Base-by-base conservation (phyloP, 2,888 invertebrate species). In the Catocala fraxini region DNA sequence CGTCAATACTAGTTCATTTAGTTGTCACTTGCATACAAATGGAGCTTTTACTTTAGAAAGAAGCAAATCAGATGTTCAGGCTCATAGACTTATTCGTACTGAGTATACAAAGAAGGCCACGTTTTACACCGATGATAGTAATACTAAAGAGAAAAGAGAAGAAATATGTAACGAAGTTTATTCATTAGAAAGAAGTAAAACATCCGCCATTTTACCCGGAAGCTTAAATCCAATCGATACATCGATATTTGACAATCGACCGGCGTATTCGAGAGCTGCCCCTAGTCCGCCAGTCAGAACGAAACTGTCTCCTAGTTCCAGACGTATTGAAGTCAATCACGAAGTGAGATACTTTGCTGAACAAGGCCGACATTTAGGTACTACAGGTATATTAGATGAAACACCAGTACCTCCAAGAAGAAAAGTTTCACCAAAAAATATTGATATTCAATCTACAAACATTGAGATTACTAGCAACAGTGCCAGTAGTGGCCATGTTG, bases 271-370 rank as follows among this genome's bases (percentile, higher is more conserved):
- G 1, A 82, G 93, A 41, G 86, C 92, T 6, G 94, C 94, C 12
- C 94, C 94, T 0, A 94, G 94, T 64, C 94, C 94, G 7, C 94
- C 94, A 0, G 89, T 88, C 0, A 84, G 94, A 67, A 89, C 82
- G 45, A 94, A 93, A 72, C 66, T 91, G 51, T 92, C 92, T 0
- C 93, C 93, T 0, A 79, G 70, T 6, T 80, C 62, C 34, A 80
- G 79, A 35, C 81, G 88, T 35, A 70, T 66, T 25, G 91, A 89
- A 51, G 58, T 79, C 0, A 80, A 69, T 45, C 77, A 75, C 39
- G 88, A 90, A 25, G 73, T 88, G 0, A 85, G 77, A 64, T 63
- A 73, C 34, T 83, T 91, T 51, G 73, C 85, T 1, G 89, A 89
- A 61, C 86, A 89, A 76, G 84, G 89, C 51, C 87, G 84, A 75